A percentile compares a stretch with the other conserved stretches of the same genome.
phyloP scores from a whole-genome alignment of 2,113 vertebrate species.

The Zosterops hypoxanthus region DNA sequence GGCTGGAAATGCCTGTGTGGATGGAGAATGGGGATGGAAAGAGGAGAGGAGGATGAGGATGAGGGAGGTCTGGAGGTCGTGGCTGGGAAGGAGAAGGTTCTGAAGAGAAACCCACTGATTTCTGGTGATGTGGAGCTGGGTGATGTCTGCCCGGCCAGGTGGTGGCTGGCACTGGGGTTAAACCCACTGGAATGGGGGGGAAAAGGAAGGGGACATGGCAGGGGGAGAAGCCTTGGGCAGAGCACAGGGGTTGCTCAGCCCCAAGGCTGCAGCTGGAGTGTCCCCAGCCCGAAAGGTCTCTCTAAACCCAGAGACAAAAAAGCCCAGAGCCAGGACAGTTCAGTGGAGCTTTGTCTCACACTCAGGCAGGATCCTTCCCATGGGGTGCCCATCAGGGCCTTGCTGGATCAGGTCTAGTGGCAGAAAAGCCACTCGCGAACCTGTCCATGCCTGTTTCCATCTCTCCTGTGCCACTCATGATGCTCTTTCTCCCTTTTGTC shows the following conservation, averaged over 20 bases:
- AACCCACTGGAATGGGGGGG: neutral
- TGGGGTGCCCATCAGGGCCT: neutral
- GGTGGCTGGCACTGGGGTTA: neutral
- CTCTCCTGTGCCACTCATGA: no score
- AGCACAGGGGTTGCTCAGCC: neutral
- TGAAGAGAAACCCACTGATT: accelerated
- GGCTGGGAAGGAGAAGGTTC: neutral
- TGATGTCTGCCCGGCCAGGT: neutral
- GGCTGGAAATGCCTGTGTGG: neutral
- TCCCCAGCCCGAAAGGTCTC: neutral
- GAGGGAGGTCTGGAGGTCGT: no score
- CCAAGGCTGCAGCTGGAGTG: neutral
- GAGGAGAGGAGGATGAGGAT: neutral
- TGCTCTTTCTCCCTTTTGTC: neutral
- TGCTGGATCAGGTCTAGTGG: neutral
- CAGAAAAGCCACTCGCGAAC: neutral
- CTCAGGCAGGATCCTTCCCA: neutral
- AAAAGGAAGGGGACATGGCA: neutral
- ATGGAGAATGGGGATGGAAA: neutral
- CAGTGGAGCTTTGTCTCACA: neutral
- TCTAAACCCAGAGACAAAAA: neutral
- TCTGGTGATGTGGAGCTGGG: neutral
- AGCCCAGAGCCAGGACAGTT: neutral
- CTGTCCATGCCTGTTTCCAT: neutral
- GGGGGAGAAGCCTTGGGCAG: neutral